phyloP scores from a whole-genome alignment of 1,140 invertebrate genomes.

The Diploscapter pachys region DNA sequence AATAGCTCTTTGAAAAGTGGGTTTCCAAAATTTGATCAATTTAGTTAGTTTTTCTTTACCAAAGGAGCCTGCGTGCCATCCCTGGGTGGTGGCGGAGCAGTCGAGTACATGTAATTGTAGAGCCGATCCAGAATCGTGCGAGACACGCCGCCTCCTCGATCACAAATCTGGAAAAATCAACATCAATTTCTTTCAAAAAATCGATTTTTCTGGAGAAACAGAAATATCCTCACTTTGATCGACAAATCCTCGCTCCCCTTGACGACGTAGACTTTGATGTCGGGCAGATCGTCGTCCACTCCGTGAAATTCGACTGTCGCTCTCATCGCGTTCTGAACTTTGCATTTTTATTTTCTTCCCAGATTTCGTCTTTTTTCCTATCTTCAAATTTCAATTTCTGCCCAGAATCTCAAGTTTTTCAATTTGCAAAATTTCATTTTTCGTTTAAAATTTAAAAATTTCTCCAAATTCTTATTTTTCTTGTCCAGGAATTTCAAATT shows the following conservation, averaged over 20 bases:
- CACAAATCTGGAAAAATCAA: constrained; percentile 70
- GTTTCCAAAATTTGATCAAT: too few relatives aligned
- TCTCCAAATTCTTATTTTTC: too few relatives aligned
- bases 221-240: constrained; percentile 72
- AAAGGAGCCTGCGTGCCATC: constrained; percentile 54
- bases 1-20: too few relatives aligned
- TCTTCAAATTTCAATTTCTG: too few relatives aligned
- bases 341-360: background rate
- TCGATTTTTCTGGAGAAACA: constrained; percentile 26
- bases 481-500: too few relatives aligned
- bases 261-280: constrained; percentile 81
- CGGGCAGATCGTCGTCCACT: constrained; percentile 70
- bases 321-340: constrained; percentile 79
- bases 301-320: constrained; percentile 87
- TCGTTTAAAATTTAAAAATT: too few relatives aligned
- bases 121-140: constrained; percentile 79
- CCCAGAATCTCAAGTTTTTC: too few relatives aligned
- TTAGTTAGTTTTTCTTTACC: constrained; percentile 12
- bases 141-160: constrained; percentile 87
- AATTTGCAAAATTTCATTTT: too few relatives aligned
- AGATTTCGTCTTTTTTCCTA: too few relatives aligned
- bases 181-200: constrained; percentile 8
- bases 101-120: constrained; percentile 99
- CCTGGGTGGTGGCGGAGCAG: constrained; percentile 78
- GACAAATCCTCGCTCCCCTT: constrained; percentile 89